Evolutionary conservation across 2,888 invertebrate species (phyloP).

Genomic region (Pheosia tremula): DNA sequence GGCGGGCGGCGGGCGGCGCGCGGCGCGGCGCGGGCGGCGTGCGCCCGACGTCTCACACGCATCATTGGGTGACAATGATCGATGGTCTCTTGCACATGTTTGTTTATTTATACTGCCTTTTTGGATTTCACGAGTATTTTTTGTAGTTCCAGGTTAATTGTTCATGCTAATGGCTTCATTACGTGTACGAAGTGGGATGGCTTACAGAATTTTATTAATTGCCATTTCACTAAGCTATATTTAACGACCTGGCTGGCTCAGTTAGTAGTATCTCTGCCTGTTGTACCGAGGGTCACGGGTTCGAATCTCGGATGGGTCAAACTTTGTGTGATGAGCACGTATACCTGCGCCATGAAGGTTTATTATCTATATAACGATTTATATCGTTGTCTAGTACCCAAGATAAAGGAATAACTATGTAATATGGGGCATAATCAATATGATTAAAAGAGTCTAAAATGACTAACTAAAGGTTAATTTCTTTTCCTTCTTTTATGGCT

Average conservation of each 20-base stretch:
- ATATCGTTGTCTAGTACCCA: too few relatives aligned
- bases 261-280: too few relatives aligned
- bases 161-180: constrained; percentile 1
- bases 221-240: background rate
- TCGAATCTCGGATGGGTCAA: too few relatives aligned
- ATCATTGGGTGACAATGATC: constrained; percentile 8
- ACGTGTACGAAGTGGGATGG: background rate
- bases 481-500: background rate
- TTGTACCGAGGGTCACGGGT: too few relatives aligned
- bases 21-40: background rate
- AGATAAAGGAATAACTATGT: too few relatives aligned
- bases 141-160: constrained; percentile 2
- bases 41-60: constrained; percentile 9
- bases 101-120: background rate
- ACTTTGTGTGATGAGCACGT: too few relatives aligned
- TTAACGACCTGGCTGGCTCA: background rate
- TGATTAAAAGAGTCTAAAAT: background rate
- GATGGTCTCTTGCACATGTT: constrained; percentile 2
- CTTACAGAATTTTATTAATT: background rate
- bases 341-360: too few relatives aligned
- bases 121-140: background rate
- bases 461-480: background rate
- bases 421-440: too few relatives aligned
- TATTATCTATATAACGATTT: too few relatives aligned
- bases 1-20: background rate